A percentile compares a stretch with the other conserved stretches of the same genome.
Evolutionary conservation across 1,140 invertebrate genomes (phyloP).

Genomic region (Mizuhopecten yessoensis): DNA sequence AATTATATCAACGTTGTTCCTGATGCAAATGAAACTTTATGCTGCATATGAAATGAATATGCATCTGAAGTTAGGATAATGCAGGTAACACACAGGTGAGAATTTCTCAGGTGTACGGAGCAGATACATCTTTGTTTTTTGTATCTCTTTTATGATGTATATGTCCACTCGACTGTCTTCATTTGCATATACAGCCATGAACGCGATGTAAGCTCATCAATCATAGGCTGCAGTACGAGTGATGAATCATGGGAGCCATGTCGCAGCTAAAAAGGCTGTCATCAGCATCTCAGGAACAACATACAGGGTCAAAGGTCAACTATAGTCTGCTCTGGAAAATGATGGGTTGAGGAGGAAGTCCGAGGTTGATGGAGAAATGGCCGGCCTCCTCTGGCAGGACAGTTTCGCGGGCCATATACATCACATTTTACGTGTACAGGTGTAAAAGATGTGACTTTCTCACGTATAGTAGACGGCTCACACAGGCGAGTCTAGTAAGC

Average conservation of each 20-base stretch:
- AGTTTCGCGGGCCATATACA: not conserved
- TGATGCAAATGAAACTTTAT: constrained; percentile 8
- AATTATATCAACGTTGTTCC: not conserved
- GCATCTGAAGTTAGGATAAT: not conserved
- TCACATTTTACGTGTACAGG: not conserved
- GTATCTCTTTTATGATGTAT: constrained; percentile 19
- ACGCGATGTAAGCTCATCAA: not conserved
- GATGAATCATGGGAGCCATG: constrained; percentile 2
- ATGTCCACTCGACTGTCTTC: not conserved
- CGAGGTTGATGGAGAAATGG: not conserved
- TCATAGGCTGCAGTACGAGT: constrained; percentile 22
- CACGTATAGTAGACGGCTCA: not conserved
- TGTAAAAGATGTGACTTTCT: not conserved
- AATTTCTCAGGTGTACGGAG: not conserved
- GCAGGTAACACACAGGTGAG: not conserved
- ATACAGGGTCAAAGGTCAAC: constrained; percentile 38
- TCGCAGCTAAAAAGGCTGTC: constrained; percentile 24
- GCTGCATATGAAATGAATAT: not conserved
- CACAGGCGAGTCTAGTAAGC: not conserved
- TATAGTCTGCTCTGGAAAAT: constrained; percentile 34
- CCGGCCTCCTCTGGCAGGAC: not conserved
- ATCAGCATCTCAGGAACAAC: constrained; percentile 8
- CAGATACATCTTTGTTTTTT: constrained; percentile 27
- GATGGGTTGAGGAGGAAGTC: not conserved
- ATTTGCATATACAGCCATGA: constrained; percentile 34